phyloP scores from a whole-genome alignment of 2,888 invertebrate genomes.

The Ormyrus rosae region DNA sequence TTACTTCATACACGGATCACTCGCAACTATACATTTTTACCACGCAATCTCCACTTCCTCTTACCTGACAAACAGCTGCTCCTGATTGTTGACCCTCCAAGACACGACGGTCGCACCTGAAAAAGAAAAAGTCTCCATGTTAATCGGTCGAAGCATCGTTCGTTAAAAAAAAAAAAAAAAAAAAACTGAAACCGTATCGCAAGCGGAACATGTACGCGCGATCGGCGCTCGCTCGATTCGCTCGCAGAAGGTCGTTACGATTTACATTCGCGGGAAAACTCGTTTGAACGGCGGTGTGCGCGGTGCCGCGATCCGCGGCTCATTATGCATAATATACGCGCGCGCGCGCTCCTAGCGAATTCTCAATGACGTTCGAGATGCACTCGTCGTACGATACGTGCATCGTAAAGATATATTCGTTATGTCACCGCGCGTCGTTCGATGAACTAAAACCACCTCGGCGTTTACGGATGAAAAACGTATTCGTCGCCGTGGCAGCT shows the following conservation, averaged over 20 bases:
- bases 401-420: slow-evolving; percentile 19
- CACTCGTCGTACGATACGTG: neutral
- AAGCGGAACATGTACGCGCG: neutral
- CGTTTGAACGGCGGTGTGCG: slow-evolving; percentile 38
- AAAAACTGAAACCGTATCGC: too few species aligned
- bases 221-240: neutral
- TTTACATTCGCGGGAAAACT: slow-evolving; percentile 38
- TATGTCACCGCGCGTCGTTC: slow-evolving; percentile 1
- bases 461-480: too few species aligned
- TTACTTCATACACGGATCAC: too few species aligned
- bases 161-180: too few species aligned
- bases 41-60: slow-evolving; percentile 59
- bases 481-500: too few species aligned
- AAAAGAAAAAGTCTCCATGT: slow-evolving; percentile 72
- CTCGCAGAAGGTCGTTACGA: slow-evolving; percentile 11
- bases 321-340: neutral
- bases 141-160: neutral
- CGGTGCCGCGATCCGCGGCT: neutral
- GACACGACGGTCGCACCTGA: slow-evolving; percentile 96
- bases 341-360: neutral
- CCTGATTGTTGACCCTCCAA: slow-evolving; percentile 97
- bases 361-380: neutral
- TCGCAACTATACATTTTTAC: too few species aligned
- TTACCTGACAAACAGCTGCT: slow-evolving; percentile 97
- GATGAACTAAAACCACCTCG: neutral